Percentiles rank a stretch among this genome's conserved stretches.
phyloP scores from a whole-genome alignment of 2,888 invertebrate species.

The Andrena bicolor region DNA sequence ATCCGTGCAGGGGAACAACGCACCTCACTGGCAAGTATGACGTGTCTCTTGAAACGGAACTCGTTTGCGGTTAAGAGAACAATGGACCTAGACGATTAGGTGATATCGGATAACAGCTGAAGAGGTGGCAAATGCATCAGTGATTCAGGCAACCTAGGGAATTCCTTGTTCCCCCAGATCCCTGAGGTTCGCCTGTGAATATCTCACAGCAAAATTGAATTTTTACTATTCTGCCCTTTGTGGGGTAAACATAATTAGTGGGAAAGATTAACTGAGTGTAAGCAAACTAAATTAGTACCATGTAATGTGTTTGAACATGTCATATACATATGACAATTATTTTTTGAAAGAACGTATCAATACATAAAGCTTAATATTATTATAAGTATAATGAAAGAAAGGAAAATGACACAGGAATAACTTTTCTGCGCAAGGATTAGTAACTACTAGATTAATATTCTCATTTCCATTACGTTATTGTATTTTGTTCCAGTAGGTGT shows the following conservation, averaged over 20 bases:
- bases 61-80: constrained; percentile 77
- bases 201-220: background rate
- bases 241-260: background rate
- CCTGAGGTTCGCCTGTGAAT: background rate
- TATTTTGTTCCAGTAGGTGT: too few relatives aligned
- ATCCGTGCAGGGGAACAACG: constrained; percentile 74
- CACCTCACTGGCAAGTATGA: constrained; percentile 68
- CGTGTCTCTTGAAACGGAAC: constrained; percentile 71
- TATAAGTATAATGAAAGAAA: too few relatives aligned
- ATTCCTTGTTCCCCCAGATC: constrained; percentile 41
- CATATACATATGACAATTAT: too few relatives aligned
- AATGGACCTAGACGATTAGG: constrained; percentile 74
- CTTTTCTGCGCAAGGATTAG: too few relatives aligned
- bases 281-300: background rate
- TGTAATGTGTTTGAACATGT: background rate
- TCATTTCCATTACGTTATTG: too few relatives aligned
- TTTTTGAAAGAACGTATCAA: too few relatives aligned
- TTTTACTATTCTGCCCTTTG: background rate
- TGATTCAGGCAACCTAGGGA: constrained; percentile 52
- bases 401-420: too few relatives aligned
- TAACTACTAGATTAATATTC: too few relatives aligned
- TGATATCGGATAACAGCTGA: constrained; percentile 70
- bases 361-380: too few relatives aligned
- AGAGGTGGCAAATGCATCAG: constrained; percentile 64
- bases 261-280: background rate